Conservation (phyloP, 1,140 invertebrate genomes). For the Philotrypesis tridentata region DNA sequence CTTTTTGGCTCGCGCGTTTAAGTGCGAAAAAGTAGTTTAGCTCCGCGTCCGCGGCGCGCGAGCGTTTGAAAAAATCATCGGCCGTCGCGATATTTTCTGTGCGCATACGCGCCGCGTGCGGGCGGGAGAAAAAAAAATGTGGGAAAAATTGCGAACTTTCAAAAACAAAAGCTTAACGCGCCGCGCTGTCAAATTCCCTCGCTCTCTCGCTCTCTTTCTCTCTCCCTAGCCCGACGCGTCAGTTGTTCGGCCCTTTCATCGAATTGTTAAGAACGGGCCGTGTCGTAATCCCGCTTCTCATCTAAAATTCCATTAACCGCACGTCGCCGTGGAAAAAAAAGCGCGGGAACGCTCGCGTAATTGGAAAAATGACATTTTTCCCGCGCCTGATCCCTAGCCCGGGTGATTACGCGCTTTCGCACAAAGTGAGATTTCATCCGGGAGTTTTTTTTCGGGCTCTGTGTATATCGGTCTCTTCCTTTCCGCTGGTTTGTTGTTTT, state of each 20-base stretch:
- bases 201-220: neutral
- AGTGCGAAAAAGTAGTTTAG: neutral
- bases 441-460: neutral
- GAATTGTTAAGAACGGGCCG: constrained; percentile 31
- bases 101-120: no score
- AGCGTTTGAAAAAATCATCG: neutral
- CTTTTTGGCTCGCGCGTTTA: neutral
- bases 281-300: constrained; percentile 54
- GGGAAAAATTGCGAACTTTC: neutral
- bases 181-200: constrained; percentile 2
- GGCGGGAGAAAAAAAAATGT: neutral
- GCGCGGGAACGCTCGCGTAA: constrained; percentile 50
- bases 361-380: constrained; percentile 68
- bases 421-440: constrained; percentile 50
- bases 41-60: neutral
- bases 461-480: neutral
- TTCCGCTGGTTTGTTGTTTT: neutral
- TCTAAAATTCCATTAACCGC: constrained; percentile 69
- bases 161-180: neutral
- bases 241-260: constrained; percentile 28
- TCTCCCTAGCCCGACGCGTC: no score
- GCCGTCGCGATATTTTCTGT: neutral
- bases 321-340: constrained; percentile 27
- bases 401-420: constrained; percentile 12
- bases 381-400: constrained; percentile 1